phyloP scores from a whole-genome alignment of 2,888 invertebrate genomes.

The Cryptocephalus moraei region DNA sequence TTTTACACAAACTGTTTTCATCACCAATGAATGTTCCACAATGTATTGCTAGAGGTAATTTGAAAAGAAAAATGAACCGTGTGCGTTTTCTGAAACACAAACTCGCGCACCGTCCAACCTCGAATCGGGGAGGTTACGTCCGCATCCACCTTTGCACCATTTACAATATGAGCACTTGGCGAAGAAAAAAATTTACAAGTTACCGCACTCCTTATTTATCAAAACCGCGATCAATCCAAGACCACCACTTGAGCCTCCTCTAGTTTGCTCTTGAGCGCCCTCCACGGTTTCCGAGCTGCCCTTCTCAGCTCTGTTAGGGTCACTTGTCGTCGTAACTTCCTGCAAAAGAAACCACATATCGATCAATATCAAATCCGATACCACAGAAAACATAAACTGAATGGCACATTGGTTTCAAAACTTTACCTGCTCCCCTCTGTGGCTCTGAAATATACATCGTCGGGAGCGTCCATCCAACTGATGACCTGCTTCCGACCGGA shows the following conservation, averaged over 20 bases:
- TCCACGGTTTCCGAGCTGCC: conserved; percentile 79
- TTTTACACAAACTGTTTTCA: conserved; percentile 13
- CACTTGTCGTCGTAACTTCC: conserved; percentile 75
- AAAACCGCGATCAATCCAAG: conserved; percentile 55
- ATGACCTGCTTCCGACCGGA: conserved; percentile 81
- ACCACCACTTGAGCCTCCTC: conserved; percentile 57
- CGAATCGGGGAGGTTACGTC: too few species aligned
- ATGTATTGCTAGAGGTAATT: conserved; percentile 21
- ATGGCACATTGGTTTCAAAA: too few species aligned
- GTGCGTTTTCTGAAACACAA: conserved; percentile 1
- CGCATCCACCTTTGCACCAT: conserved; percentile 1
- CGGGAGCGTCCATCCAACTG: conserved; percentile 97
- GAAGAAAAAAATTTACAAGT: conserved; percentile 19
- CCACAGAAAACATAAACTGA: too few species aligned
- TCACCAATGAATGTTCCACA: conserved; percentile 13
- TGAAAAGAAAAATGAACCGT: neutral
- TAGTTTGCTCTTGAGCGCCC: conserved; percentile 44
- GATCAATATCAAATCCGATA: neutral
- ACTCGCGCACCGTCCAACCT: neutral
- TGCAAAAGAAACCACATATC: conserved; percentile 33
- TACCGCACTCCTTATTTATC: conserved; percentile 3
- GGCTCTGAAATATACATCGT: conserved; percentile 92
- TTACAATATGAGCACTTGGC: conserved; percentile 30
- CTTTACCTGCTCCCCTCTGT: conserved; percentile 84
- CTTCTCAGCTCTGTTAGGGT: conserved; percentile 69